Base-by-base conservation (phyloP, 2,888 invertebrate species). In the Spialia ferax region DNA sequence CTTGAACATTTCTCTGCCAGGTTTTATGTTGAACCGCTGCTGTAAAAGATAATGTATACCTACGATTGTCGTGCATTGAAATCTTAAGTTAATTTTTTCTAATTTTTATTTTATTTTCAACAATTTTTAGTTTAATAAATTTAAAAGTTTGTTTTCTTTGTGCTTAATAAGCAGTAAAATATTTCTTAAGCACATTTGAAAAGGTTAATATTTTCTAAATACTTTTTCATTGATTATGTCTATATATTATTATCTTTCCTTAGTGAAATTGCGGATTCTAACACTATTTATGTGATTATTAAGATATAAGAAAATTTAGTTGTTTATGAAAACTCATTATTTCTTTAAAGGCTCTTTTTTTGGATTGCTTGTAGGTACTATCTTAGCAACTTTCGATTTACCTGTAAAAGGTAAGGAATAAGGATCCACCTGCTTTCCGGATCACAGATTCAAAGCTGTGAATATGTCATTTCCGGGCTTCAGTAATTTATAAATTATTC, bases 1-100 rank as follows among this genome's bases (percentile, higher is more conserved):
- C 83, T 83, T 77, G 73, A 76, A 76, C 74, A 78, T 82, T 83
- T 80, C 79, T 77, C 75, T 75, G 78, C 74, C 71, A 69, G 76
- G 72, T 73, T 72, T 69, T 55, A 70, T n/a, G n/a, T n/a, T n/a
- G n/a, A n/a, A n/a, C n/a, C n/a, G n/a, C 81, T 79, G 81, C 48
- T 57, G 29, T 48, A 45, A 45, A 45, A 18, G n/a, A 63, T 54
- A n/a, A n/a, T n/a, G n/a, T n/a, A n/a, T n/a, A n/a, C n/a, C n/a
- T n/a, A 38, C n/a, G 20, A 10, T 5, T 1, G 38, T 38, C 38
- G n/a, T n/a, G n/a, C 42, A 15, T 18, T 2, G 18, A 45, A 45
- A 29, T 29, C 1, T 32, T 32, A 32, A 45, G 5, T 18, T 8
- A 11, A 3, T 35, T 35, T 35, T 1, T 2, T 35, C 11, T 11